Evolutionary conservation across 1,140 invertebrate genomes (phyloP).

Genomic region (Cotesia vestalis): DNA sequence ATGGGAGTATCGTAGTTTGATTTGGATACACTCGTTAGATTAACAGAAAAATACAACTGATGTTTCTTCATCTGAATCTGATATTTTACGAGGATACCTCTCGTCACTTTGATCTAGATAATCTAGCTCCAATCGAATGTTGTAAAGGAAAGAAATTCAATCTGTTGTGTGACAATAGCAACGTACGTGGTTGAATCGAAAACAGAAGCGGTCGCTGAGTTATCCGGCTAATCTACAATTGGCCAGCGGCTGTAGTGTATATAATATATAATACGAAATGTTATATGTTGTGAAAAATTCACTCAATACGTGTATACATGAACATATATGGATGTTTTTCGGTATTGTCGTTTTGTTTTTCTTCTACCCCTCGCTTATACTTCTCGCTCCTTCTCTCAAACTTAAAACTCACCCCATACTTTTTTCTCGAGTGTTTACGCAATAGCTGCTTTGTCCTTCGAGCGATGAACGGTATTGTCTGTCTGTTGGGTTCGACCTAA

Average conservation of each 20-base stretch:
- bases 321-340: conserved; percentile 47
- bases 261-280: conserved; percentile 8
- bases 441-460: conserved; percentile 66
- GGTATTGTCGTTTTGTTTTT: conserved; percentile 33
- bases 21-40: neutral
- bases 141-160: conserved; percentile 32
- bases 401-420: conserved; percentile 40
- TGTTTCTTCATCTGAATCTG: neutral
- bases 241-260: conserved; percentile 52
- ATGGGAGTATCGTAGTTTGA: neutral
- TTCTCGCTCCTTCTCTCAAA: conserved; percentile 30
- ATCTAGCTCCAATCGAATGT: neutral
- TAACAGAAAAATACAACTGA: neutral
- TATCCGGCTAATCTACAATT: conserved; percentile 57
- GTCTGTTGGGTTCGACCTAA: conserved; percentile 51
- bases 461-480: conserved; percentile 65
- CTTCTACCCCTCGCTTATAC: conserved; percentile 31
- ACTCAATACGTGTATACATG: conserved; percentile 25
- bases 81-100: conserved; percentile 1
- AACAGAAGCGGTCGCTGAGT: conserved; percentile 46
- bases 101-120: conserved; percentile 17
- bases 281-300: no score
- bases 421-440: conserved; percentile 62
- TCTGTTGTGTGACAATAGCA: conserved; percentile 42
- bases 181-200: conserved; percentile 40